These are phyloP conservation scores for Dicaeum eximium DNA, from an alignment of 2,113 vertebrate genomes.

Conservation along the genomic window DNA sequence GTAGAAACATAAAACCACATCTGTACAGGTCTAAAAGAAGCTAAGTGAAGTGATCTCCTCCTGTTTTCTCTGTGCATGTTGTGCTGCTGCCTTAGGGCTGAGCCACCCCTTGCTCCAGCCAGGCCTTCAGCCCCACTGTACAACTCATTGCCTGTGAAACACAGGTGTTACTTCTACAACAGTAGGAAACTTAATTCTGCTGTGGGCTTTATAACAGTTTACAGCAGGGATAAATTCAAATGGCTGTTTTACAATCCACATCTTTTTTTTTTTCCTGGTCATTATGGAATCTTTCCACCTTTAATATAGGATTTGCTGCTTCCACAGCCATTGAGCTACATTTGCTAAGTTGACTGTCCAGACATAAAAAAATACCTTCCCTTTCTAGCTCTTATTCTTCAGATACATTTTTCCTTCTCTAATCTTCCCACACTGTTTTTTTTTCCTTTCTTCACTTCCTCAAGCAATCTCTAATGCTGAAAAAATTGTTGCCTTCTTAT, in stretches of 20 bases:
- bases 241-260: not conserved
- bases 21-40: not conserved
- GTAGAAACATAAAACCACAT: not conserved
- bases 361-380: not conserved
- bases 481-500: not conserved
- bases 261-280: rapidly evolving
- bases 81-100: not conserved
- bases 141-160: not conserved
- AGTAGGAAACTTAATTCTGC: not conserved
- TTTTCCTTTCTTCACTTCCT: not conserved
- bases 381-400: not conserved
- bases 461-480: not conserved
- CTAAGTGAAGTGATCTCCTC: not conserved
- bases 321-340: not conserved
- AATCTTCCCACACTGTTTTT: not conserved
- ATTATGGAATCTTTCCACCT: not conserved
- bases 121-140: not conserved
- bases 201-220: not conserved
- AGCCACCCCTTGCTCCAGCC: not conserved
- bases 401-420: not conserved
- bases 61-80: not conserved
- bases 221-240: not conserved
- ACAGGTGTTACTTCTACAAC: not conserved
- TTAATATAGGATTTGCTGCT: not conserved
- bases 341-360: not conserved